Base-by-base conservation (phyloP, 2,888 invertebrate species). In the Caenorhabditis parvicauda region DNA sequence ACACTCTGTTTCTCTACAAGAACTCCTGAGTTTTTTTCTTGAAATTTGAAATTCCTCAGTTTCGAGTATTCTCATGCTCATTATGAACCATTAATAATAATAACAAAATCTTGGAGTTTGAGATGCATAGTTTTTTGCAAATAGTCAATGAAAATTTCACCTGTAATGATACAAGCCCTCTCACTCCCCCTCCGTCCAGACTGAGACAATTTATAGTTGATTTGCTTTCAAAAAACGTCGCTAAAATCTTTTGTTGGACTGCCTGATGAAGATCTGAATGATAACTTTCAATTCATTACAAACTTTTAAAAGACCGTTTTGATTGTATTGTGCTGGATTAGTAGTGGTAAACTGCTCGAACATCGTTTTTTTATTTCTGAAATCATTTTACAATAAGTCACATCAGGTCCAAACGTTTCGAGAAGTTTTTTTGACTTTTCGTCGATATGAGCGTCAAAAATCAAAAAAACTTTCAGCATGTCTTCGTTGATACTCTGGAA, bases 111-210 rank as follows among this genome's bases (percentile, higher is more conserved):
- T n/a, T 32, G n/a, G 35, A 9, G n/a, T 32, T 32, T 32, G 9
- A 12, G 21, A 14, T 14, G 21, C 14, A 44, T 7, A 17, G 9
- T 9, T 19, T 17, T 25, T 32, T 32, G 29, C 22, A 22, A 44
- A 44, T 19, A 44, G 29, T 9, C 19, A 9, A 24, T 14, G 6
- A 24, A 25, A 5, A 21, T 14, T 14, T 46, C 7, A 74, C 64
- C 59, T 74, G 70, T n/a, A 72, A 62, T 6, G 75, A 59, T 9
- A 71, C 67, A 7, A 77, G 50, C 35, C 77, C 77, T 21, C 72
- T 58, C 28, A 77, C 74, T 3, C 77, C 77, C 1, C 77, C 77
- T 4, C 77, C 77, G 46, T 77, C 77, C 27, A 72, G 54, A 0
- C 60, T 50, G 2, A 67, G 54, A 6, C 50, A 48, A 21, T 54